Percentiles rank a stretch among this genome's conserved stretches.
These are phyloP conservation scores for Theonella swinhoei DNA, from an alignment of 37 sponge, comb jelly and placozoan genomes.

Conservation along the genomic window DNA sequence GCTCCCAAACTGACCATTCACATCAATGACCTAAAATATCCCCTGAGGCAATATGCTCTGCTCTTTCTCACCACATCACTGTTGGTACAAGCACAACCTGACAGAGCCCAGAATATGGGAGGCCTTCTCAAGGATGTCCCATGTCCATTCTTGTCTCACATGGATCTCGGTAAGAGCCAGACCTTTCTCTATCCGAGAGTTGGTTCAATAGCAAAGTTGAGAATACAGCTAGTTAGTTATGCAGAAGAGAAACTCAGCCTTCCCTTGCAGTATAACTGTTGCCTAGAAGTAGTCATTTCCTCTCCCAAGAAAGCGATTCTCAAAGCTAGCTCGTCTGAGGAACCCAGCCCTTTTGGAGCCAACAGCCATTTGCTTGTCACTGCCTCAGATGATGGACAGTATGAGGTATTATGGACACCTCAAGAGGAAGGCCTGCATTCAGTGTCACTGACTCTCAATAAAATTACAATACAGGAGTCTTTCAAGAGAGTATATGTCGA, in stretches of 20 bases:
- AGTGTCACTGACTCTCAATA: slow-evolving; percentile 23
- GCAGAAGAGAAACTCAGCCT: background rate
- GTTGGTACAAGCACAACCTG: background rate
- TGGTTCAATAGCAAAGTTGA: background rate
- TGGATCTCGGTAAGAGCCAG: slow-evolving; percentile 9
- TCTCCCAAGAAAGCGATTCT: background rate
- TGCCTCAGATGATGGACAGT: background rate
- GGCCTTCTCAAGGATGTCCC: background rate
- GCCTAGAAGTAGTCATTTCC: slow-evolving; percentile 13
- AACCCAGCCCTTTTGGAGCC: background rate
- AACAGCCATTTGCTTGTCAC: slow-evolving; percentile 6
- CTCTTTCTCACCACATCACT: background rate
- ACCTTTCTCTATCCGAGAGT: slow-evolving; percentile 19
- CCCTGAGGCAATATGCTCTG: background rate
- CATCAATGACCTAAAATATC: background rate
- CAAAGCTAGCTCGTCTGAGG: slow-evolving; percentile 2
- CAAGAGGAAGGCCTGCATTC: slow-evolving; percentile 17
- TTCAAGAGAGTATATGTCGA: background rate
- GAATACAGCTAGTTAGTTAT: slow-evolving; percentile 22
- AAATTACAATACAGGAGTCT: slow-evolving; percentile 1
- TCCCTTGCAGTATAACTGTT: background rate
- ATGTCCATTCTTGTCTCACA: slow-evolving; percentile 19
- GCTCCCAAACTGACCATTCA: slow-evolving; percentile 7
- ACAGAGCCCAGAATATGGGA: background rate
- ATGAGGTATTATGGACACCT: slow-evolving; percentile 52